Evolutionary conservation across 2,888 invertebrate species (phyloP), one percentile per base, ranked within the genome.

Genomic region (Conomelus anceps): DNA sequence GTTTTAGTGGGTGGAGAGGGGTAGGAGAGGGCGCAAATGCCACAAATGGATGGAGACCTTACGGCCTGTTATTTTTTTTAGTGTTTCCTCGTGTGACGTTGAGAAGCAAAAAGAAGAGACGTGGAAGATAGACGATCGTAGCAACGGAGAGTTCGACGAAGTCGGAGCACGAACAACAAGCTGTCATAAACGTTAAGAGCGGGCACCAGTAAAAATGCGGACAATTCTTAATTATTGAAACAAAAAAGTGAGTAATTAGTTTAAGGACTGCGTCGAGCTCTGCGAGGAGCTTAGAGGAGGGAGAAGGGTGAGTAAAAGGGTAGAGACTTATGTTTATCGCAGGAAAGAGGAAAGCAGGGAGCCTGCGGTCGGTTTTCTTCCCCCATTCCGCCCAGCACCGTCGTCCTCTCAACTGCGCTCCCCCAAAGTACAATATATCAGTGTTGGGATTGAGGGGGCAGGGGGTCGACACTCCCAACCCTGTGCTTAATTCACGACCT

Each of bases 401-500:
- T 23, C 22, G 26, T 24, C 4, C 23, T 86, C 23, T 20, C 86
- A 24, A 7, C 63, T n/a, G 63, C 63, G 63, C 63, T 6, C 63
- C 63, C n/a, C 63, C 63, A 63, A 63, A 85, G 89, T 88, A 86
- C 88, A 86, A 89, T 89, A 88, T 88, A 89, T 89, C 89, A 89
- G 84, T 41, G 88, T 3, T 6, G 29, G 3, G n/a, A 7, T 20
- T 20, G 63, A 13, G n/a, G n/a, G n/a, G n/a, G 7, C 3, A n/a
- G 63, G 63, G n/a, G 24, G 29, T 85, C 84, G n/a, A 34, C 87
- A 26, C 88, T 41, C 24, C 22, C 89, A 84, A 41, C 86, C 86
- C 90, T 89, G 88, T 90, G 89, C 90, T 90, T 90, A 90, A 90
- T 90, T 90, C 90, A 90, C 90, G 89, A 87, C 90, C 85, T 87